These are phyloP conservation scores for Acronicta leporina DNA, from an alignment of 2,888 invertebrate species.

Conservation along the genomic window DNA sequence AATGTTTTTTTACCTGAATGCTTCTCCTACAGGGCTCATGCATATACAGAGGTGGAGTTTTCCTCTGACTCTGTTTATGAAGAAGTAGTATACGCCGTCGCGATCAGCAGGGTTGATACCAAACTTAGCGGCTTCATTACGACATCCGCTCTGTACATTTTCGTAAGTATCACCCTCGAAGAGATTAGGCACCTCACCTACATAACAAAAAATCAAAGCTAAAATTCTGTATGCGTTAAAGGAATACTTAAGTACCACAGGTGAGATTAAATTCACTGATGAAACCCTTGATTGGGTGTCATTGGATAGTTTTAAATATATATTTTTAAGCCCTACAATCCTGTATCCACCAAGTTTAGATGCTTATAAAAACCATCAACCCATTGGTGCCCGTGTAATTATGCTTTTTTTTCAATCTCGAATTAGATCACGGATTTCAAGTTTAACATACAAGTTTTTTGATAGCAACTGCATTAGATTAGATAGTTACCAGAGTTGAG, in stretches of 20 bases:
- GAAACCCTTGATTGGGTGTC: too few species aligned
- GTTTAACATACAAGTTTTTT: too few species aligned
- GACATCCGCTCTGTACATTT: slow-evolving; percentile 93
- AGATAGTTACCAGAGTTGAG: slow-evolving; percentile 92
- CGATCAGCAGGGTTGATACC: slow-evolving; percentile 92
- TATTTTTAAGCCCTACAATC: too few species aligned
- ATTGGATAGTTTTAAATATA: too few species aligned
- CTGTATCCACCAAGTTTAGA: too few species aligned
- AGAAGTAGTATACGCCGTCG: slow-evolving; percentile 95
- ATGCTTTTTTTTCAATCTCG: too few species aligned
- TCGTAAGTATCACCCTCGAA: slow-evolving; percentile 96
- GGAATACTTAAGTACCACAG: too few species aligned
- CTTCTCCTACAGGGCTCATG: slow-evolving; percentile 97
- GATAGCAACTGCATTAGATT: too few species aligned
- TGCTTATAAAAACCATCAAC: too few species aligned
- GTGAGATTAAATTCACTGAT: too few species aligned
- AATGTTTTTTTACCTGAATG: slow-evolving; percentile 91
- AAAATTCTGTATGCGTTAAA: neutral
- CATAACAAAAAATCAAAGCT: slow-evolving; percentile 17
- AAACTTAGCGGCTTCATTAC: slow-evolving; percentile 91
- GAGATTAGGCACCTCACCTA: slow-evolving; percentile 97
- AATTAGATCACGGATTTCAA: too few species aligned
- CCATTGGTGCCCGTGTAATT: too few species aligned
- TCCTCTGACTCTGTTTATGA: slow-evolving; percentile 94
- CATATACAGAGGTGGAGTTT: slow-evolving; percentile 96